Conservation (phyloP, 2,888 invertebrate species). For the Chalcis sispes region DNA sequence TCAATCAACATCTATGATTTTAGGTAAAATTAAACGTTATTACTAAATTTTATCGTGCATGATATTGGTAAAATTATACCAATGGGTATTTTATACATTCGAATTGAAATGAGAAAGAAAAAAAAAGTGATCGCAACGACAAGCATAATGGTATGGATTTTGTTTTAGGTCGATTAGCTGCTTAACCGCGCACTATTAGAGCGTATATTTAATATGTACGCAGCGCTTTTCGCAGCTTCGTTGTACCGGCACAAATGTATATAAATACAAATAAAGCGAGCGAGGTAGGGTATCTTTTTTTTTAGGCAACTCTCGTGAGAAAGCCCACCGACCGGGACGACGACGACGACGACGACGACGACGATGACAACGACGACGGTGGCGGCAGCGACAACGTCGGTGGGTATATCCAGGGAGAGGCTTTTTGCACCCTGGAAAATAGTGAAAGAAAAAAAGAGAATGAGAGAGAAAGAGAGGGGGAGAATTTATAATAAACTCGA, state of each 20-base stretch:
- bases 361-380: background rate
- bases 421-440: slow-evolving; percentile 22
- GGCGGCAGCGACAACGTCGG: background rate
- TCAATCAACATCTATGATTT: no score
- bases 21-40: no score
- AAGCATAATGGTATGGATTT: no score
- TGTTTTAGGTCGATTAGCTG: slow-evolving; percentile 39
- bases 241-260: no score
- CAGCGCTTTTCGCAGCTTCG: slow-evolving; percentile 18
- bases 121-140: no score
- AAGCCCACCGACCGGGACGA: slow-evolving; percentile 16
- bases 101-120: no score
- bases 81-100: no score
- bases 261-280: background rate
- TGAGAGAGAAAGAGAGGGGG: slow-evolving; percentile 41
- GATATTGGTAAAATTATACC: no score
- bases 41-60: no score
- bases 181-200: background rate
- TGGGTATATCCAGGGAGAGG: background rate
- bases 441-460: no score
- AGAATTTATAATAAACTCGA: slow-evolving; percentile 35
- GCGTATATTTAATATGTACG: background rate
- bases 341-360: no score
- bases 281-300: no score
- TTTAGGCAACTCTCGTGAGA: slow-evolving; percentile 36